phyloP scores from a whole-genome alignment of 2,888 invertebrate genomes.

The Merodon equestris region DNA sequence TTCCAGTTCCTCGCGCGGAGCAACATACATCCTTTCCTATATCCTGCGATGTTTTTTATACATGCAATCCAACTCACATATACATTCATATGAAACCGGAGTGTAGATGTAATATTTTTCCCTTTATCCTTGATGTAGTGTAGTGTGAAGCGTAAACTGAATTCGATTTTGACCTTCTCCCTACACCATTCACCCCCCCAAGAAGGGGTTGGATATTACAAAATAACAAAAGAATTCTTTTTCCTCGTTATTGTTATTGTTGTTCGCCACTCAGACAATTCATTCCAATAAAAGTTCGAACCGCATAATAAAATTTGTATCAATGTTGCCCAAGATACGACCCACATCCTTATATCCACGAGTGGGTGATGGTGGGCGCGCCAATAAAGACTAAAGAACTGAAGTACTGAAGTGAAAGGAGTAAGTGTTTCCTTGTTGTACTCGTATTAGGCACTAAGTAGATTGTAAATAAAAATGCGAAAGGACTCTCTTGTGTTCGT shows the following conservation, averaged over 20 bases:
- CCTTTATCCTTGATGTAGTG: slow-evolving; percentile 44
- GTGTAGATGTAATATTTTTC: slow-evolving; percentile 37
- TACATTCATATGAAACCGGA: slow-evolving; percentile 8
- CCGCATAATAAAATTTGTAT: slow-evolving; percentile 41
- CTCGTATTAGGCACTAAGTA: slow-evolving; percentile 54
- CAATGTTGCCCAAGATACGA: slow-evolving; percentile 35
- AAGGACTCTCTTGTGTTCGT: slow-evolving; percentile 14
- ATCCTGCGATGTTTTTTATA: too few species aligned
- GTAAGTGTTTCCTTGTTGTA: slow-evolving; percentile 27
- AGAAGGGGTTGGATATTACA: neutral
- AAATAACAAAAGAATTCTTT: neutral
- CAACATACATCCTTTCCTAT: slow-evolving; percentile 21
- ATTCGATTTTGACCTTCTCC: slow-evolving; percentile 38
- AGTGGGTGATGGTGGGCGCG: too few species aligned
- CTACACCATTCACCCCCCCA: neutral
- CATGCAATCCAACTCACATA: too few species aligned
- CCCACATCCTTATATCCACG: too few species aligned
- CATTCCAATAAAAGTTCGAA: slow-evolving; percentile 53
- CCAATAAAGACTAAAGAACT: neutral
- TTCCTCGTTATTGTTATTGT: slow-evolving; percentile 1
- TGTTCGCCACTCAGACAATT: slow-evolving; percentile 44
- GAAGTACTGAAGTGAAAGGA: neutral
- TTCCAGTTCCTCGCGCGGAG: slow-evolving; percentile 37
- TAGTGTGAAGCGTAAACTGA: slow-evolving; percentile 57
- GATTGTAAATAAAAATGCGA: slow-evolving; percentile 41